Evolutionary conservation across 2,113 vertebrate species (phyloP).

Genomic region (Mirza zaza): DNA sequence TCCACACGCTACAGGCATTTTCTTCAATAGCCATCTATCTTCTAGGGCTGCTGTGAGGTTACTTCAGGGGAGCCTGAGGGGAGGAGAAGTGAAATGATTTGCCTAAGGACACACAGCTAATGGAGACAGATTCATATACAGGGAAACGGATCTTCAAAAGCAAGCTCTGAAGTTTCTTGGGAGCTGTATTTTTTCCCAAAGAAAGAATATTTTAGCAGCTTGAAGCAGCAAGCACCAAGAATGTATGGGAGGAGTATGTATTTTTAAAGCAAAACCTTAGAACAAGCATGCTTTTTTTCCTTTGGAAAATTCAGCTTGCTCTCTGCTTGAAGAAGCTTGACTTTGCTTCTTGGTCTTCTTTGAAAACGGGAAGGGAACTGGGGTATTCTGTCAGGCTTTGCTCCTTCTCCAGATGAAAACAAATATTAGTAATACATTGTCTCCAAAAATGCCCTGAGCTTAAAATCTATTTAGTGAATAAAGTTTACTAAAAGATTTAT

Average conservation of each 20-base stretch:
- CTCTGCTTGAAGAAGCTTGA: background rate
- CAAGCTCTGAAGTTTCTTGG: background rate
- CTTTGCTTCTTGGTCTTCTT: background rate
- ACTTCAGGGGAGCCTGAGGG: background rate
- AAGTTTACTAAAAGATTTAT: slow-evolving; percentile 39
- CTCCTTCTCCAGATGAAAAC: slow-evolving; percentile 30
- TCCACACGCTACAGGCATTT: background rate
- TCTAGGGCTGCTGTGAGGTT: background rate
- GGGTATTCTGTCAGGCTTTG: background rate
- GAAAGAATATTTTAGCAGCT: background rate
- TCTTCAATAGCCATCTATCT: background rate
- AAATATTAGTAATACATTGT: slow-evolving; percentile 21
- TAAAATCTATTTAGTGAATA: background rate
- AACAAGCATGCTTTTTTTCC: background rate
- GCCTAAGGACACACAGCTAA: background rate
- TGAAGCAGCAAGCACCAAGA: background rate
- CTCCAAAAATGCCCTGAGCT: slow-evolving; percentile 18
- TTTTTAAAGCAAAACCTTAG: slow-evolving; percentile 36
- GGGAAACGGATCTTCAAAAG: background rate
- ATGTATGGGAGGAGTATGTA: background rate
- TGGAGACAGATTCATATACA: background rate
- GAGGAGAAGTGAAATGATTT: background rate
- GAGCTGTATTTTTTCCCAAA: background rate
- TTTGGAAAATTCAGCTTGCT: background rate
- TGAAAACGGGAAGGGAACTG: background rate